phyloP scores from a whole-genome alignment of 2,888 invertebrate genomes.

The Leptopilina syphax region DNA sequence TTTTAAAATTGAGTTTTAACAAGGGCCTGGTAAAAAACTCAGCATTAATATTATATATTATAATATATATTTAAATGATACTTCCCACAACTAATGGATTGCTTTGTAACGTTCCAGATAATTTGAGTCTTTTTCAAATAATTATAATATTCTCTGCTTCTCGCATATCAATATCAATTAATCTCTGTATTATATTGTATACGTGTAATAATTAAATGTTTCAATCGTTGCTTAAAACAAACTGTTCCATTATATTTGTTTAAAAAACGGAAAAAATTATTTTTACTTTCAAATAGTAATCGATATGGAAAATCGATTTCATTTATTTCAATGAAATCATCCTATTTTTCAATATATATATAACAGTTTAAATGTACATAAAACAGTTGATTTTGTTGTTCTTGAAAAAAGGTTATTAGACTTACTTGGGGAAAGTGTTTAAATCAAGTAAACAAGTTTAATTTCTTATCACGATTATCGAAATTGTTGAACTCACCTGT shows the following conservation, averaged over 20 bases:
- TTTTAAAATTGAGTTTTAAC: too few relatives aligned
- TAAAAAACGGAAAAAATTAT: background rate
- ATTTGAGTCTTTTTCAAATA: background rate
- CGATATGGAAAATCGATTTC: background rate
- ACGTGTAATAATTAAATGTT: too few relatives aligned
- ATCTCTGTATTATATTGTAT: too few relatives aligned
- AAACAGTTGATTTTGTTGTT: background rate
- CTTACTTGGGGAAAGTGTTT: constrained; percentile 22
- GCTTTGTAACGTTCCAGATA: background rate
- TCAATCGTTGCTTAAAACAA: too few relatives aligned
- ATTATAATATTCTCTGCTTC: background rate
- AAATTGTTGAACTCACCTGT: constrained; percentile 27
- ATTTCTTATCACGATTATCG: constrained; percentile 16
- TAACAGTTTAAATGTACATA: background rate
- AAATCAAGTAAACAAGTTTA: background rate
- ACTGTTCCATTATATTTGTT: background rate
- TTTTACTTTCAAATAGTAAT: background rate
- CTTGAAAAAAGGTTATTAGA: background rate
- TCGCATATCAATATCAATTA: background rate
- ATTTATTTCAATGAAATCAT: background rate
- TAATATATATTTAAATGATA: constrained; percentile 27
- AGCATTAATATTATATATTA: too few relatives aligned
- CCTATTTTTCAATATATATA: too few relatives aligned
- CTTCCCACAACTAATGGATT: constrained; percentile 15
- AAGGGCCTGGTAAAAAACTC: too few relatives aligned